Conservation (phyloP, 2,113 vertebrate genomes). For the Gymnarchus niloticus region DNA sequence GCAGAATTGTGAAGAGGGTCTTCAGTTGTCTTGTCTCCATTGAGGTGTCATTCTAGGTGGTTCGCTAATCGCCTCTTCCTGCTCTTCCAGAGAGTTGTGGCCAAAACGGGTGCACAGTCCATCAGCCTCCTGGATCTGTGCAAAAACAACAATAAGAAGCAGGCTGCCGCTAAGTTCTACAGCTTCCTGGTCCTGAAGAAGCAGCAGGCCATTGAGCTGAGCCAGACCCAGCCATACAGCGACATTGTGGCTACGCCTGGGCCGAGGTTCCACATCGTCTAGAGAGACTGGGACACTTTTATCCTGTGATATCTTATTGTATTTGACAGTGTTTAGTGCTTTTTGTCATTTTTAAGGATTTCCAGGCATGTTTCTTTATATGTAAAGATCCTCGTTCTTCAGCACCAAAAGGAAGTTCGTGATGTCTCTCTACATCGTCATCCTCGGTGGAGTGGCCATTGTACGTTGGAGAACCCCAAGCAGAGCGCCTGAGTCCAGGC, state of each 20-base stretch:
- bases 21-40: neutral
- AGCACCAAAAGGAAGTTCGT: constrained; percentile 4
- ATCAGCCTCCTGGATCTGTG: constrained; percentile 94
- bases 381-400: neutral
- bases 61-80: neutral
- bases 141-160: constrained; percentile 92
- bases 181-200: constrained; percentile 98
- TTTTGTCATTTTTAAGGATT: constrained; percentile 13
- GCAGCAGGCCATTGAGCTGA: constrained; percentile 93
- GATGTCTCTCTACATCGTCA: neutral
- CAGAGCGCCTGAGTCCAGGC: neutral
- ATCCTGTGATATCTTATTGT: neutral
- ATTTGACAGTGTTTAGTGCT: constrained; percentile 5
- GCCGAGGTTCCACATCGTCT: constrained; percentile 85
- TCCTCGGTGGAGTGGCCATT: neutral
- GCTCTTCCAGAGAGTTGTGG: constrained; percentile 79
- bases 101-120: constrained; percentile 90
- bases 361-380: neutral
- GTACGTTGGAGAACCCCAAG: too few relatives aligned
- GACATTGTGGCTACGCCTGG: constrained; percentile 93
- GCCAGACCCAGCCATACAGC: constrained; percentile 88
- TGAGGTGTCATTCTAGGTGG: neutral
- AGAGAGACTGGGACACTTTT: neutral
- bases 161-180: constrained; percentile 98
- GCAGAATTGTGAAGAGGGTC: neutral